These are phyloP conservation scores for Teleogryllus oceanicus DNA, from an alignment of 2,888 invertebrate genomes.

Conservation along the genomic window DNA sequence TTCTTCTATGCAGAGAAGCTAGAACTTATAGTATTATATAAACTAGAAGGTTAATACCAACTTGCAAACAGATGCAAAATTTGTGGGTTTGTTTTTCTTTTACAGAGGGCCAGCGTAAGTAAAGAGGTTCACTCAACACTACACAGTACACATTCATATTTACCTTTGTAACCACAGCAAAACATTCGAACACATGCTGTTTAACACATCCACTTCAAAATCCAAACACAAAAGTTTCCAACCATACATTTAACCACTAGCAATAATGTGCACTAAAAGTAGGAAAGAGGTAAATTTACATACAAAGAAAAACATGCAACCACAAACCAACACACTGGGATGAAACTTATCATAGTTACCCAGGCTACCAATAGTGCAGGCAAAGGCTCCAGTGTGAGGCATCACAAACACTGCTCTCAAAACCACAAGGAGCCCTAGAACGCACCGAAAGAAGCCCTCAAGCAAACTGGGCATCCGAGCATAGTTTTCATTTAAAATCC, in stretches of 20 bases:
- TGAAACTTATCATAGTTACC: conserved; percentile 1
- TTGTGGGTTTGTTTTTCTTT: no score
- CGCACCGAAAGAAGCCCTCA: no score
- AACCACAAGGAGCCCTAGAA: no score
- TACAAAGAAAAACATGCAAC: conserved; percentile 7
- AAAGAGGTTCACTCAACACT: neutral
- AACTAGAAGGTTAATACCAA: no score
- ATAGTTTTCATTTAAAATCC: no score
- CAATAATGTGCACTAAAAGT: neutral
- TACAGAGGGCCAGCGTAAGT: no score
- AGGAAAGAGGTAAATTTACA: neutral
- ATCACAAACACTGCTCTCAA: no score
- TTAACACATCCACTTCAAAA: neutral
- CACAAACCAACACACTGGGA: neutral
- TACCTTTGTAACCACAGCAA: neutral
- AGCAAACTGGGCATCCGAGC: no score
- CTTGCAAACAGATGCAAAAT: no score
- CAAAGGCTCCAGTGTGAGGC: conserved; percentile 2
- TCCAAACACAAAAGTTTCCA: neutral
- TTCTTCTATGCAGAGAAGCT: no score
- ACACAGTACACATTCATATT: conserved; percentile 5
- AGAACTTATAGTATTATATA: no score
- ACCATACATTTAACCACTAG: neutral
- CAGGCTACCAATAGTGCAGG: neutral
- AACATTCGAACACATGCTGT: neutral